These are phyloP conservation scores for Sinohyriopsis cumingii DNA, from an alignment of 2,888 invertebrate genomes.

Conservation along the genomic window DNA sequence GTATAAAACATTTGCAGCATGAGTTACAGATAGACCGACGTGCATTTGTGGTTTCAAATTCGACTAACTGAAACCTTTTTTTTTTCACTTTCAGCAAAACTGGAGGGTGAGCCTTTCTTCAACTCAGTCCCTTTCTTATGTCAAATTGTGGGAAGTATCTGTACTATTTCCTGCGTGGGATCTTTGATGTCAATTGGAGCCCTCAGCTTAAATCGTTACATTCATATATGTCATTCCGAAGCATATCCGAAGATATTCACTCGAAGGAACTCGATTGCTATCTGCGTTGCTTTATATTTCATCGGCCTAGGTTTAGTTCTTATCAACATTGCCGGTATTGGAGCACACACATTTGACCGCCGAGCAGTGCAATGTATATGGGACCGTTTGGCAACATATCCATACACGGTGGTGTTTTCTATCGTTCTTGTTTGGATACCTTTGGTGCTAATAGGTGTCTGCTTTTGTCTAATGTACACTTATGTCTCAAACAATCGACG, in stretches of 20 bases:
- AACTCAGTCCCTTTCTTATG: slow-evolving; percentile 47
- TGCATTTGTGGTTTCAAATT: too few relatives aligned
- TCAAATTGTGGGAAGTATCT: slow-evolving; percentile 45
- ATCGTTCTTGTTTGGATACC: slow-evolving; percentile 54
- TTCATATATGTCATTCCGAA: slow-evolving; percentile 47
- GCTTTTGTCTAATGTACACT: slow-evolving; percentile 44
- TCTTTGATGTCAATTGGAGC: slow-evolving; percentile 54
- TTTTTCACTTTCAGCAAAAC: slow-evolving; percentile 46
- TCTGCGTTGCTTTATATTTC: slow-evolving; percentile 42
- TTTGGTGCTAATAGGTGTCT: slow-evolving; percentile 38
- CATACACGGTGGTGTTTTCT: slow-evolving; percentile 54
- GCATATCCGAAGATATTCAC: slow-evolving; percentile 44
- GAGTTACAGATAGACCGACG: too few relatives aligned
- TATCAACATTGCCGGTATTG: slow-evolving; percentile 45
- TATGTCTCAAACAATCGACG: slow-evolving; percentile 26
- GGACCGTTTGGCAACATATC: slow-evolving; percentile 50
- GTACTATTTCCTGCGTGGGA: slow-evolving; percentile 53
- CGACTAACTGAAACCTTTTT: neutral
- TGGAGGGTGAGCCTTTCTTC: slow-evolving; percentile 51
- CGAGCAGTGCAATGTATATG: slow-evolving; percentile 57
- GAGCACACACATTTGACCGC: slow-evolving; percentile 50
- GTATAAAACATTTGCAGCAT: too few relatives aligned
- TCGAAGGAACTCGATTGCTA: slow-evolving; percentile 30
- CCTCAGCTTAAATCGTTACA: slow-evolving; percentile 56
- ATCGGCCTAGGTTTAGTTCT: slow-evolving; percentile 44